Conservation (phyloP, 2,888 invertebrate species). For the Odontocerum albicorne region DNA sequence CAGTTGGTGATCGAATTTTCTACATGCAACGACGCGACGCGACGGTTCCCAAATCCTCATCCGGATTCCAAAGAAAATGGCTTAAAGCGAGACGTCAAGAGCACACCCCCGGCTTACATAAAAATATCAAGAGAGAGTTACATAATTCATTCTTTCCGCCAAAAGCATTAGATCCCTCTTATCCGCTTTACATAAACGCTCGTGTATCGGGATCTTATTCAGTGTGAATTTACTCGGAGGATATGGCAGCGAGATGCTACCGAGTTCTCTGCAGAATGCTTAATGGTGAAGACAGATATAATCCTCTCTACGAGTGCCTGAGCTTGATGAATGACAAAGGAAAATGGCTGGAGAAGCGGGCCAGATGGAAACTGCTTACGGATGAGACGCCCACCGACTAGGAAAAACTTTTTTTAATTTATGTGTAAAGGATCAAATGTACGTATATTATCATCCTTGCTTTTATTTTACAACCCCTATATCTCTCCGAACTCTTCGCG, state of each 20-base stretch:
- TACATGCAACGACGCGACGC: conserved; percentile 16
- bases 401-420: conserved; percentile 8
- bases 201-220: conserved; percentile 24
- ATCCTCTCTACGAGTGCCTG: conserved; percentile 25
- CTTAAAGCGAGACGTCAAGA: conserved; percentile 28
- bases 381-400: too few relatives aligned
- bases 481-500: too few relatives aligned
- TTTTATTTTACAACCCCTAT: too few relatives aligned
- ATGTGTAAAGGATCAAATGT: too few relatives aligned
- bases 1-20: conserved; percentile 19
- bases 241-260: neutral
- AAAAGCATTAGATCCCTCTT: conserved; percentile 30
- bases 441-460: too few relatives aligned
- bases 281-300: conserved; percentile 34
- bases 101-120: conserved; percentile 27
- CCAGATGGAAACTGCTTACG: conserved; percentile 1
- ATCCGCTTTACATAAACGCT: conserved; percentile 32
- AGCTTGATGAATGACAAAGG: conserved; percentile 34
- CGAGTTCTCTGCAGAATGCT: conserved; percentile 16
- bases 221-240: conserved; percentile 1
- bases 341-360: conserved; percentile 4
- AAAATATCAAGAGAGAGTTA: conserved; percentile 29
- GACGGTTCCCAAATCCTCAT: conserved; percentile 15
- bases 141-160: conserved; percentile 34
- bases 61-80: conserved; percentile 15